A percentile compares a stretch with the other conserved stretches of the same genome.
These are phyloP conservation scores for Beris chalybata DNA, from an alignment of 2,888 invertebrate species.

Conservation along the genomic window DNA sequence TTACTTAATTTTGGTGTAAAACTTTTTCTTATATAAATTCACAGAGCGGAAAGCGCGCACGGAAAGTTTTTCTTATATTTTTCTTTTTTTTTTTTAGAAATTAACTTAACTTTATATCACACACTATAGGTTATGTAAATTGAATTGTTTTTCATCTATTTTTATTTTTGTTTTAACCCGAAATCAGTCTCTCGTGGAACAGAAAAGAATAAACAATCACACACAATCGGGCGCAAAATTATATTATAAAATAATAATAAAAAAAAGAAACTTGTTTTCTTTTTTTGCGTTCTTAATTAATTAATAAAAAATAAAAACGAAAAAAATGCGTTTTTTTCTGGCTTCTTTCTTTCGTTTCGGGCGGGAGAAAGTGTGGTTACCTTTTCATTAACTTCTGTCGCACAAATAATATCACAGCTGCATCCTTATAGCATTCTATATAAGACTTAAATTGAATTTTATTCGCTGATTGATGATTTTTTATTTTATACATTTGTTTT, in stretches of 20 bases:
- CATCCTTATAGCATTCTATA: conserved; percentile 29
- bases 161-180: conserved; percentile 1
- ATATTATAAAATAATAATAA: no score
- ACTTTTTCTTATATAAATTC: no score
- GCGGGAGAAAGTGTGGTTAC: not conserved
- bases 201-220: no score
- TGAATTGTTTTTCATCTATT: not conserved
- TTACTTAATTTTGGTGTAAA: no score
- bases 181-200: no score
- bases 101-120: conserved; percentile 35
- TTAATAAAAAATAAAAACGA: no score
- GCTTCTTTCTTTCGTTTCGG: conserved; percentile 1
- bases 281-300: no score
- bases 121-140: conserved; percentile 23
- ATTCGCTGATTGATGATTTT: conserved; percentile 31
- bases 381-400: conserved; percentile 35
- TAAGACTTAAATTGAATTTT: conserved; percentile 31
- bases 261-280: no score
- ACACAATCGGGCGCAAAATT: no score
- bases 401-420: conserved; percentile 38
- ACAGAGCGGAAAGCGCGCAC: no score
- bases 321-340: no score
- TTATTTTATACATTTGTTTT: conserved; percentile 29
- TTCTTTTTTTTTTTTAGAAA: conserved; percentile 8
- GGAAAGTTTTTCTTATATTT: no score